Base-by-base conservation (phyloP, 2,113 vertebrate genomes). In the Ovis canadensis region DNA sequence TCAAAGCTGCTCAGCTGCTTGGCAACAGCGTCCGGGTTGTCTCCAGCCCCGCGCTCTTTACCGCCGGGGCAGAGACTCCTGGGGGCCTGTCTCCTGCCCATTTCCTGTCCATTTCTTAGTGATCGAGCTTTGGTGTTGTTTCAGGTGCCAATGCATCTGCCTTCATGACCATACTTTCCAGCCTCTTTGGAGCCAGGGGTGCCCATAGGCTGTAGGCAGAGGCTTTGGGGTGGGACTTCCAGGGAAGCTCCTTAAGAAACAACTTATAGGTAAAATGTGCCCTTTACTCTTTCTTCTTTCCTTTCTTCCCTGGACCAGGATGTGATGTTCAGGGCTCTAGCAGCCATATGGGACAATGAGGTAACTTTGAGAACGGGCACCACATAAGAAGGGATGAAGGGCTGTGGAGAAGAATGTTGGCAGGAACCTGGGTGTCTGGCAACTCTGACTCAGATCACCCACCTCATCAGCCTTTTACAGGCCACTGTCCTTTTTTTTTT, bases 1-100 rank as follows among this genome's bases (percentile, higher is more conserved):
- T 48, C 31, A 88, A 94, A 84, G 74, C 84, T 43, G 52, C 50
- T 33, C 29, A 89, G 27, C 96, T 98, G 86, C 88, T 94, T 87
- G 36, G 59, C 52, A 23, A n/a, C 36, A n/a, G 7, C 54, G 12
- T 81, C 4, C 21, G 6, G 67, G 31, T 83, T n/a, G 13, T 33
- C 27, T 87, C 52, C 23, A 13, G n/a, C 45, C n/a, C 23, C 31
- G 14, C 0, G 0, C 7, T 87, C 13, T 55, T 83, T 23, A 21
- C 9, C 43, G 15, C 9, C 1, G n/a, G 36, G 71, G 36, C 52
- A 62, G 45, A 36, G 16, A 33, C 54, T 83, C 36, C 33, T 74
- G 52, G 31, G 60, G 57, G 43, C 74, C 59, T 62, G 16, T n/a
- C 19, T 29, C 4, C 11, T 29, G 16, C 21, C 9, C 27, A 33